Base-by-base conservation (phyloP, 1,140 invertebrate genomes). In the Venustaconcha ellipsiformis region DNA sequence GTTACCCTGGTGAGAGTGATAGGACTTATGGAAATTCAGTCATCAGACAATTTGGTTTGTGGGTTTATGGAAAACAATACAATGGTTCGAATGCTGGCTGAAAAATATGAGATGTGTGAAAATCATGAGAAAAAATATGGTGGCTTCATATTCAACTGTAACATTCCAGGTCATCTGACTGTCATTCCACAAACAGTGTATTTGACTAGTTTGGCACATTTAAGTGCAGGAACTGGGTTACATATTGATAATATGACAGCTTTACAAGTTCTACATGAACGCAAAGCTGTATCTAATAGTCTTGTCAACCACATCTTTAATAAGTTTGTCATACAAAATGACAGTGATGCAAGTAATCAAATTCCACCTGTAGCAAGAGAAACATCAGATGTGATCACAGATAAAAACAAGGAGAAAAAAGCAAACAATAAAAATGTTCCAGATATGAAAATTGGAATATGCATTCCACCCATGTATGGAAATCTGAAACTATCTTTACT, bases 361-460 rank as follows among this genome's bases (percentile, higher is more conserved):
- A 48, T 48, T 48, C 37, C 37, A 48, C 4, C 11, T 48, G 37
- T 48, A 48, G 6, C 37, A 48, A 11, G 6, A 1, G 37, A 48
- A 48, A 48, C 5, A 48, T 48, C 37, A 48, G 37, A 6, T 48
- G 37, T 48, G 37, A 11, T 48, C 37, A 48, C 37, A 6, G 37
- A 48, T 48, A 12, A 48, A 72, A 23, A 64, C n/a, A 15, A 57
- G n/a, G n/a, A 60, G 65, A 62, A 72, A 23, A 56, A 64, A 65
- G 48, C 1, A 14, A 63, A 55, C 48, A 63, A 17, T 69, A 17
- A 6, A 48, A 11, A 64, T 17, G n/a, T 15, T 57, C 65, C 17
- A 37, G 58, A 69, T 70, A 15, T 58, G 3, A 66, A 71, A 12
- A 92, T 98, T 55, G 96, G 94, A 5, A 75, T 89, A 8, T 90